These are phyloP conservation scores for Elymnias hypermnestra DNA, from an alignment of 1,140 invertebrate genomes.

Conservation along the genomic window DNA sequence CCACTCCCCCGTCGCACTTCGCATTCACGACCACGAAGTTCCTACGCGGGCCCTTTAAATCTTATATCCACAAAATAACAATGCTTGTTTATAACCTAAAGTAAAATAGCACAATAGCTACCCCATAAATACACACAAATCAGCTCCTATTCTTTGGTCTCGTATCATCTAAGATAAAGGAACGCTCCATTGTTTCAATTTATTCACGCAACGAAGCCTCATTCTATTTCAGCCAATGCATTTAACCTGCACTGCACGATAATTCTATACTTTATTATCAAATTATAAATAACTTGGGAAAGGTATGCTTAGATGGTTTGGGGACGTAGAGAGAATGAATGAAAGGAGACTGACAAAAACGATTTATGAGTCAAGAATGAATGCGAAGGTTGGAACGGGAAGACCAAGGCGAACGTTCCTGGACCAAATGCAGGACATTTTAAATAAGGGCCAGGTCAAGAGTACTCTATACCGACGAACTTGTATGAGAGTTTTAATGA, in stretches of 20 bases:
- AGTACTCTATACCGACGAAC: too few relatives aligned
- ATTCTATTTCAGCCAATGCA: background rate
- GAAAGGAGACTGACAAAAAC: too few relatives aligned
- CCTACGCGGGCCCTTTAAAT: conserved; percentile 31
- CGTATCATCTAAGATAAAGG: background rate
- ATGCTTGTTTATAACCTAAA: conserved; percentile 27
- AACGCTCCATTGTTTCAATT: conserved; percentile 1
- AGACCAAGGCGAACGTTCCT: too few relatives aligned
- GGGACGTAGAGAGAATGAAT: too few relatives aligned
- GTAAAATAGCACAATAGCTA: conserved; percentile 15
- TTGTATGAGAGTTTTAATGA: too few relatives aligned
- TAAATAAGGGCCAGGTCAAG: too few relatives aligned
- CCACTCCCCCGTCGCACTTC: conserved; percentile 19
- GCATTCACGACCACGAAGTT: conserved; percentile 23
- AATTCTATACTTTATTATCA: background rate
- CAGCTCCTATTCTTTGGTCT: background rate
- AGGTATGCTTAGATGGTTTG: too few relatives aligned
- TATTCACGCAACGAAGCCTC: background rate
- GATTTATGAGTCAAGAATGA: too few relatives aligned
- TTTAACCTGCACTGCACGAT: background rate
- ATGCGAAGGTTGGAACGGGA: too few relatives aligned
- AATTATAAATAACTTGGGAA: too few relatives aligned
- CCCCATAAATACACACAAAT: background rate
- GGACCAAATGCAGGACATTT: too few relatives aligned
- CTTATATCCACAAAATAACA: conserved; percentile 32